phyloP scores from a whole-genome alignment of 2,888 invertebrate species.

The Acanthosepion lycidas region DNA sequence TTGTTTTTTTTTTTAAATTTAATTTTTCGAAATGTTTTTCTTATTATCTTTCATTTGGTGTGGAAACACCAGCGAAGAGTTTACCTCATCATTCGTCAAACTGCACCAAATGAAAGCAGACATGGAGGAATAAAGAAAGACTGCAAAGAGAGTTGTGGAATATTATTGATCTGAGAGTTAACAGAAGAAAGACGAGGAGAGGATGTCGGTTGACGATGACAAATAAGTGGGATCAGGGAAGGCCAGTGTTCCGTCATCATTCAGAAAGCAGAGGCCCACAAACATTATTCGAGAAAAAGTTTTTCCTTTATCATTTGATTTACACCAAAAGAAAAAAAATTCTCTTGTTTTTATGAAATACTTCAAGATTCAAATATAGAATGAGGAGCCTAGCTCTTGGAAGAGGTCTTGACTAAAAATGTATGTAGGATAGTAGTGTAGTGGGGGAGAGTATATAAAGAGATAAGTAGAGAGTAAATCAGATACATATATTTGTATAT shows the following conservation, averaged over 20 bases:
- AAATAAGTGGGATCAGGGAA: neutral
- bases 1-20: neutral
- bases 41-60: neutral
- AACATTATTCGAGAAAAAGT: neutral
- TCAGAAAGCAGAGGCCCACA: neutral
- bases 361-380: neutral
- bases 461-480: too few relatives aligned
- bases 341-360: conserved; percentile 4
- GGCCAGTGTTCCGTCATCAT: conserved; percentile 14
- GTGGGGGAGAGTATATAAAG: neutral
- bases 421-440: neutral
- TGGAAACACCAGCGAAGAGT: neutral
- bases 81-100: neutral
- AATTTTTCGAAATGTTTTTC: neutral
- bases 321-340: neutral
- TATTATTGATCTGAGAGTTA: neutral
- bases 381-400: neutral
- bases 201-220: conserved; percentile 33
- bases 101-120: neutral
- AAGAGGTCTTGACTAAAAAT: neutral
- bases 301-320: neutral
- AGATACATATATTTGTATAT: too few relatives aligned
- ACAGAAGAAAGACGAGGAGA: conserved; percentile 1
- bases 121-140: neutral
- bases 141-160: neutral